A percentile compares a stretch with the other conserved stretches of the same genome.
Evolutionary conservation across 2,113 vertebrate species (phyloP).

Genomic region (Lepisosteus osseus): DNA sequence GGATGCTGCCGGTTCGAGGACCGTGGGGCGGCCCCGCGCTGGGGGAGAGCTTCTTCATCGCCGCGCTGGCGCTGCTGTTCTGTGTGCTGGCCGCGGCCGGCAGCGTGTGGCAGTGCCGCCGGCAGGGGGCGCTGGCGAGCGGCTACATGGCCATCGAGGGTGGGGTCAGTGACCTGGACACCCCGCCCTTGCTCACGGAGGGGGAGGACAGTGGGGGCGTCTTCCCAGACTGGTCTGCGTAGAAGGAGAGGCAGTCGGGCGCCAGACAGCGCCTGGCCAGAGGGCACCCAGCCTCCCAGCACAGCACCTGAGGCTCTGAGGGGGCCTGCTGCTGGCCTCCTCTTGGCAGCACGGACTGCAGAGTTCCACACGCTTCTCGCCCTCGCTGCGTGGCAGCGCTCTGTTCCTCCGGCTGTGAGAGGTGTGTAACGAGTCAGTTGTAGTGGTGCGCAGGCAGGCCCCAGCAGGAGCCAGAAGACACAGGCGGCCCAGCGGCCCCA

Average conservation of each 20-base stretch:
- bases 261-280: too few species aligned
- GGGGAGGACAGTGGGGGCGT: constrained; percentile 12
- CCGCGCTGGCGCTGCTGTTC: constrained; percentile 30
- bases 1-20: constrained; percentile 18
- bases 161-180: constrained; percentile 16
- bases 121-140: background rate
- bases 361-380: too few species aligned
- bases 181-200: constrained; percentile 8
- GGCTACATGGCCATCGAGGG: constrained; percentile 7
- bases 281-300: too few species aligned
- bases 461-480: too few species aligned
- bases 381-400: too few species aligned
- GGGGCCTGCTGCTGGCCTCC: too few species aligned
- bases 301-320: too few species aligned
- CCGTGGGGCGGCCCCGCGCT: background rate
- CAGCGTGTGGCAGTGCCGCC: background rate
- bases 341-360: too few species aligned
- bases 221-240: constrained; percentile 6
- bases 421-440: too few species aligned
- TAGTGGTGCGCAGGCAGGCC: too few species aligned
- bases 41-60: constrained; percentile 49
- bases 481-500: too few species aligned
- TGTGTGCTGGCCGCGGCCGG: constrained; percentile 21
- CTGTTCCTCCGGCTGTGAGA: too few species aligned
- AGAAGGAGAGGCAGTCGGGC: background rate